Conservation (phyloP, 2,113 vertebrate genomes). For the Nyctibius bracteatus region DNA sequence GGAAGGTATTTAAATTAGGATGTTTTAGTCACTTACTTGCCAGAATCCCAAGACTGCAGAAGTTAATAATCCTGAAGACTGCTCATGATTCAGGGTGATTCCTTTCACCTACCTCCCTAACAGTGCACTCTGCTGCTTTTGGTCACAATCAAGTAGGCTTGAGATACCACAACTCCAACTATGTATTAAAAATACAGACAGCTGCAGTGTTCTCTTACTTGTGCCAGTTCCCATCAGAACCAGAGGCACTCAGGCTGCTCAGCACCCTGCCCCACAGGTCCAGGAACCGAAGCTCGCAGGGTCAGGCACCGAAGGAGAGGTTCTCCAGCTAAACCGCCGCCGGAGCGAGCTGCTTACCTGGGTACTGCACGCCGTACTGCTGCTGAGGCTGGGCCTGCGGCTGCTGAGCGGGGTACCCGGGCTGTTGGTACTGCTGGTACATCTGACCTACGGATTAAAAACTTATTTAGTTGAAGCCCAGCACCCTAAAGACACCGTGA, state of each 20-base stretch:
- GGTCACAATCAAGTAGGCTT: neutral
- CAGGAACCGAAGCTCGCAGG: neutral
- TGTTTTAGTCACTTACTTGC: neutral
- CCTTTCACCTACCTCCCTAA: neutral
- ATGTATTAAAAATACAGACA: rapidly evolving
- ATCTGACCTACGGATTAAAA: constrained; percentile 83
- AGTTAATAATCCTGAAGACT: neutral
- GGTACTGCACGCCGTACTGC: constrained; percentile 92
- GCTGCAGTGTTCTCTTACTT: neutral
- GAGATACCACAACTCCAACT: neutral
- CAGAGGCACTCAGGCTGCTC: neutral
- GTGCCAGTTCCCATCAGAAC: neutral
- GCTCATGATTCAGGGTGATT: neutral
- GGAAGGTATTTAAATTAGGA: neutral
- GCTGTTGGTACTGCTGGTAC: constrained; percentile 94
- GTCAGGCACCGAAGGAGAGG: neutral
- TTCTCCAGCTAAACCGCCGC: neutral
- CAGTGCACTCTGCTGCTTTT: neutral
- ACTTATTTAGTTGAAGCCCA: neutral
- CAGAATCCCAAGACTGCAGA: neutral
- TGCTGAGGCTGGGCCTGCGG: constrained; percentile 78
- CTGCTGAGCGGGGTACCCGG: constrained; percentile 88
- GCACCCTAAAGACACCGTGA: neutral
- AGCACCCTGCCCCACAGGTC: neutral
- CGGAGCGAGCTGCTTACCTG: constrained; percentile 79